These are phyloP conservation scores for Melanotaenia trifasciata DNA, from an alignment of 2,797 vertebrate species.

Conservation along the genomic window DNA sequence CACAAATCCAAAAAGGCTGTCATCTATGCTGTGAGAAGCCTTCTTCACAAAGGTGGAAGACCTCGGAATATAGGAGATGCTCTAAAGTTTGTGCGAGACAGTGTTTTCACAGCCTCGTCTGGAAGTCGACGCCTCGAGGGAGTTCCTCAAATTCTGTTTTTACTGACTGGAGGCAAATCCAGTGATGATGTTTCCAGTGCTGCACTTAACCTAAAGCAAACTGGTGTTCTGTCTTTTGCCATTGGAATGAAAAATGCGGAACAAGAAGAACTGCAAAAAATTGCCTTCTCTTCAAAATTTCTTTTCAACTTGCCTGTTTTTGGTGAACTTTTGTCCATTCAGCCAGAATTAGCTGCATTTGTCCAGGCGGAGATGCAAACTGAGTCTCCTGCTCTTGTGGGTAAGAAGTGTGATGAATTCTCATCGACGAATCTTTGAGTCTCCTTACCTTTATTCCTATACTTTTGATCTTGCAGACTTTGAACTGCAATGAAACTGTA, in stretches of 20 bases:
- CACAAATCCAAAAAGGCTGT: slow-evolving; percentile 78
- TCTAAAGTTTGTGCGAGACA: slow-evolving; percentile 74
- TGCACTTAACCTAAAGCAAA: slow-evolving; percentile 68
- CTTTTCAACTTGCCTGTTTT: slow-evolving; percentile 76
- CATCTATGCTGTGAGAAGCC: slow-evolving; percentile 77
- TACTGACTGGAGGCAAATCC: slow-evolving; percentile 80
- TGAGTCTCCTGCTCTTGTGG: slow-evolving; percentile 69
- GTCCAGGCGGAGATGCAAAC: slow-evolving; percentile 73
- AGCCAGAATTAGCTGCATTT: slow-evolving; percentile 78
- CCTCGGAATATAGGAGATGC: slow-evolving; percentile 79
- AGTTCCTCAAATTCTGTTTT: slow-evolving; percentile 81
- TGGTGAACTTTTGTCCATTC: slow-evolving; percentile 81
- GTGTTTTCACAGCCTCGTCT: slow-evolving; percentile 73
- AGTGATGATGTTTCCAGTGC: slow-evolving; percentile 75
- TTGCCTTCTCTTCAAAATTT: slow-evolving; percentile 76
- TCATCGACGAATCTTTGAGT: slow-evolving; percentile 27
- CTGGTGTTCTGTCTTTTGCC: slow-evolving; percentile 72
- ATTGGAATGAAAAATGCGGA: slow-evolving; percentile 79
- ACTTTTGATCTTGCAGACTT: slow-evolving; percentile 39
- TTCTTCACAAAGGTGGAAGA: slow-evolving; percentile 80
- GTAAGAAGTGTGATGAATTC: slow-evolving; percentile 72
- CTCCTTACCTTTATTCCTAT: not conserved
- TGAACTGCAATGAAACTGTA: slow-evolving; percentile 66
- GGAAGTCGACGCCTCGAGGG: slow-evolving; percentile 77
- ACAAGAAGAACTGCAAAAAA: slow-evolving; percentile 72